Conservation (phyloP, 2,797 vertebrate species). For the Enteromius radiatus region DNA sequence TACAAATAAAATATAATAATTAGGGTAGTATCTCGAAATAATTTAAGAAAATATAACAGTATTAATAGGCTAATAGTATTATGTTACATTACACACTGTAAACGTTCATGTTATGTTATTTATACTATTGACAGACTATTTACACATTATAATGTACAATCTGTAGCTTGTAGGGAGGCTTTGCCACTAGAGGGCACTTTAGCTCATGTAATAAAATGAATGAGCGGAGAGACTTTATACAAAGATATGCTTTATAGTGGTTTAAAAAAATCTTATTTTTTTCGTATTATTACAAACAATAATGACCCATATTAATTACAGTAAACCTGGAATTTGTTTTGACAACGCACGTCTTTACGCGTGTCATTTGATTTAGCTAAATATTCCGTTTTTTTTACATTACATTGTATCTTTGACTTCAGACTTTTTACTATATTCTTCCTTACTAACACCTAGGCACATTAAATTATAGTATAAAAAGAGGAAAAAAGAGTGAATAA, state of each 20-base stretch:
- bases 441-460: too few relatives aligned
- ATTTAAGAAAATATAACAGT: not conserved
- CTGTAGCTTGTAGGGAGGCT: not conserved
- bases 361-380: not conserved
- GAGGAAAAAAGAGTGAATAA: not conserved
- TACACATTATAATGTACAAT: not conserved
- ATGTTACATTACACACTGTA: not conserved
- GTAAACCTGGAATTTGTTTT: not conserved
- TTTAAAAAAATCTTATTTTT: too few relatives aligned
- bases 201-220: not conserved
- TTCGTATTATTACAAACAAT: not conserved
- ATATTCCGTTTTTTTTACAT: not conserved
- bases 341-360: not conserved
- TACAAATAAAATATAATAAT: not conserved
- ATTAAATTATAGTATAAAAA: not conserved
- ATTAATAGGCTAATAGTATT: not conserved
- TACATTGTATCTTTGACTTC: not conserved
- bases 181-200: conserved; percentile 23
- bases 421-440: not conserved
- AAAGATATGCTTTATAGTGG: not conserved
- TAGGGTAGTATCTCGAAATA: not conserved
- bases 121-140: not conserved
- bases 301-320: not conserved
- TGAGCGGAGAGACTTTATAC: not conserved
- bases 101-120: not conserved